Evolutionary conservation across 2,113 vertebrate species (phyloP), one percentile per base, ranked within the genome.

Genomic region (Garra rufa): DNA sequence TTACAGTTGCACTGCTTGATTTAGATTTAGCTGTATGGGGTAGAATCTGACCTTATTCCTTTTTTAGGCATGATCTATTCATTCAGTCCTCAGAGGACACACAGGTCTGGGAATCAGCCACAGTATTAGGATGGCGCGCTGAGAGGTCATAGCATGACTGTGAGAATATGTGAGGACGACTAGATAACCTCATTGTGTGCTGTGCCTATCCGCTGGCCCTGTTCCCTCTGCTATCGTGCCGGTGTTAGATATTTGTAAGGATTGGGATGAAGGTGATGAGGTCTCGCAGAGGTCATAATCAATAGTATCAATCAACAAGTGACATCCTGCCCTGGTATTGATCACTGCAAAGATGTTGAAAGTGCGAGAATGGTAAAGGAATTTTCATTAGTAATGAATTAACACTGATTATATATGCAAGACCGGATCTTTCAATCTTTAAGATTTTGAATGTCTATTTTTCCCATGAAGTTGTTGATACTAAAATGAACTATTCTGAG

Each of bases 211-310:
- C 83, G 2, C 34, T 85, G 83, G 70, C 73, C 44, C 71, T 85
- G 87, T 79, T 85, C 34, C 15, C 3, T 61, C 81, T 19, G 83
- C 91, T 92, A 93, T 93, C 92, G 85, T 83, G 50, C 71, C 75
- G 67, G 46, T 91, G 91, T 91, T 90, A 90, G 90, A 90, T 88
- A 90, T 93, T 89, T 90, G 89, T 91, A 92, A 92, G 91, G 90
- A 91, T 84, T 88, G 44, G 83, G 85, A 78, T 83, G 88, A 88
- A 88, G 86, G 88, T 89, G 89, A 90, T 69, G 83, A 81, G 88
- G 82, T 74, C 80, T 86, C 82, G 81, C 81, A 78, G 61, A 89
- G 75, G 85, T 85, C 88, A 90, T 90, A 90, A 88, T 89, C 91
- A 91, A 91, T 87, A 89, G 82, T 87, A 91, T 94, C 92, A 91